Evolutionary conservation across 2,888 invertebrate genomes (phyloP), one percentile per base, ranked within the genome.

Genomic region (Drosophila neonasuta): DNA sequence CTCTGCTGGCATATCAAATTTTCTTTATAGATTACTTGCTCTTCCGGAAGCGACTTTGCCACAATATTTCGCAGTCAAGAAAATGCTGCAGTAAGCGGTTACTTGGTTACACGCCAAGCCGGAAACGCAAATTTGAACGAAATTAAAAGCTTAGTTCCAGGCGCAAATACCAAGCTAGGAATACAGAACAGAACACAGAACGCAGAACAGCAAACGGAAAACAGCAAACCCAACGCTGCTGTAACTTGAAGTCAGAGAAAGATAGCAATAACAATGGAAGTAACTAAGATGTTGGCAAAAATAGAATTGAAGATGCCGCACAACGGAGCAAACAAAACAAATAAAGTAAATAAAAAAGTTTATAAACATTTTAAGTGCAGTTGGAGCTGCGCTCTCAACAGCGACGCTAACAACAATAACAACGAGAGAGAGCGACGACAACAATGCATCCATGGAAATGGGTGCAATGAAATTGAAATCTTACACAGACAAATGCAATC

Each of bases 351-450:
- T 68, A 69, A 57, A 62, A 74, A 73, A 80, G 57, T 85, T 85
- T 79, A 68, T 74, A 76, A 81, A 77, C 81, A 85, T 77, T 82
- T 82, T 73, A 82, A 81, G 82, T 79, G 85, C 80, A 85, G 77
- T 68, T 72, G 74, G 36, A 30, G 67, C 63, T 42, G 39, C 29
- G 17, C 68, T 49, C 42, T 62, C 56, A 68, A 68, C 60, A 51
- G 15, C 34, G 39, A 17, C 55, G 24, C 24, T 24, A 57, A 39
- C 32, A 41, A 57, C 15, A 44, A 41, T 24, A 61, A 39, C 32
- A 13, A 24, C 13, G 13, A 6, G 24, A 24, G 24, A 24, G 24
- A 0, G 30, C 30, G 36, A 15, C 42, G 45, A 55, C 46, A 39
- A 55, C 67, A 63, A 61, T 57, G 62, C 15, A 64, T 54, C 65